Evolutionary conservation across 2,797 vertebrate species (phyloP), one percentile per base, ranked within the genome.

Genomic region (Pangasius krempfi): DNA sequence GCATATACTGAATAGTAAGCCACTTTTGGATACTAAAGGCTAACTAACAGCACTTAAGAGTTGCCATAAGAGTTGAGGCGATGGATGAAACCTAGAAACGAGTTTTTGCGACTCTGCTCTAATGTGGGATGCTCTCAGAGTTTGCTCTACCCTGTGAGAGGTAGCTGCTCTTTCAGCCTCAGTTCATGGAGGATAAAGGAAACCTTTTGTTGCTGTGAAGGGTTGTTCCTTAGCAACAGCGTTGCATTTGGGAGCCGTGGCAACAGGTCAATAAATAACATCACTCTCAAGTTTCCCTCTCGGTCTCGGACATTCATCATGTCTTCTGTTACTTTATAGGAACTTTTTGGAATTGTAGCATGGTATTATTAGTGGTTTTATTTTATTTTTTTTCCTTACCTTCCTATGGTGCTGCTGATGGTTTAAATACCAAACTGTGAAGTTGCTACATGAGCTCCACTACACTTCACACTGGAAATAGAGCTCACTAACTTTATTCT

Each of bases 141-240:
- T 91, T 92, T 92, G 91, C 89, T 64, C 27, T 86, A 62, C 64
- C 72, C 87, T 90, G 82, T 86, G 90, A 89, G 86, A 86, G 85
- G 73, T 86, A 86, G 85, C 81, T 92, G 86, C 88, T 92, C 89
- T 92, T 90, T 92, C 90, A 90, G 92, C 14, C 91, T 94, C 93
- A 68, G 87, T 88, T 87, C 89, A 88, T 78, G 78, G 88, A 97
- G 97, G 96, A 96, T 96, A 94, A 96, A 96, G 96, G 96, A 96
- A 95, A 95, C 97, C 97, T 96, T 95, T 96, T 96, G 96, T 97
- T 97, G 95, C 95, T 93, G 93, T 94, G 96, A 96, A 96, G 92
- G 96, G 90, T 95, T 91, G 93, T 97, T 96, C 96, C 96, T 88
- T 90, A 92, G 97, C 96, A 97, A 98, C 97, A 85, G 93, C 96